Evolutionary conservation across 2,113 vertebrate species (phyloP), one percentile per base, ranked within the genome.

Genomic region (Bufo bufo): DNA sequence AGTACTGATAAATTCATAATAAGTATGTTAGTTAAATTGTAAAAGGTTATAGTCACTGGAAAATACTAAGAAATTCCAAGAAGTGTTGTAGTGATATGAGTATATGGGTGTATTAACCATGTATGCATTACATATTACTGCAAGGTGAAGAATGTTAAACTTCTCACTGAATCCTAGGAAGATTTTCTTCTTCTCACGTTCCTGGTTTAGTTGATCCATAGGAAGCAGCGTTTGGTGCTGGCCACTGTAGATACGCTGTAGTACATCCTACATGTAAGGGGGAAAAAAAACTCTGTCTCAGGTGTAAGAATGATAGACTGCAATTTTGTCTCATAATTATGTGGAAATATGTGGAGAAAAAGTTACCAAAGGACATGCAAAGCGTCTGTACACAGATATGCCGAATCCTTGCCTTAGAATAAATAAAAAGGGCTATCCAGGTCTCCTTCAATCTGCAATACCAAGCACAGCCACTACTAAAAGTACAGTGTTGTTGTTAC

Each of bases 81-180:
- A 19, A 17, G 16, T 63, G 59, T 63, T 4, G 59, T 5, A 19
- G 59, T 63, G 17, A 63, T 63, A 17, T 63, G 17, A 63, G 19
- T 65, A n/a, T 52, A 52, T 47, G 45, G 45, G 2, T 20, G 43
- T 54, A 58, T 6, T 10, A 3, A 6, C 17, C 10, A 58, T 82
- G 33, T 14, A 33, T 84, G 50, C 4, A 66, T 11, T 69, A 33
- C 33, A 72, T 71, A 52, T 12, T 10, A 9, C 13, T 69, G 10
- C 11, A 16, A 82, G 20, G 58, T 33, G n/a, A 63, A 83, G 8
- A 23, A 4, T 17, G 23, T 17, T 49, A 54, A 20, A 45, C n/a
- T 33, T 20, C 96, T 95, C 91, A 98, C 97, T 94, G 92, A 97
- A 98, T 87, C 84, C 93, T 87, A 97, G 94, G 90, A 97, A 97